A percentile compares a stretch with the other conserved stretches of the same genome.
Evolutionary conservation across 2,888 invertebrate genomes (phyloP).

Genomic region (Meandrusa payeni): DNA sequence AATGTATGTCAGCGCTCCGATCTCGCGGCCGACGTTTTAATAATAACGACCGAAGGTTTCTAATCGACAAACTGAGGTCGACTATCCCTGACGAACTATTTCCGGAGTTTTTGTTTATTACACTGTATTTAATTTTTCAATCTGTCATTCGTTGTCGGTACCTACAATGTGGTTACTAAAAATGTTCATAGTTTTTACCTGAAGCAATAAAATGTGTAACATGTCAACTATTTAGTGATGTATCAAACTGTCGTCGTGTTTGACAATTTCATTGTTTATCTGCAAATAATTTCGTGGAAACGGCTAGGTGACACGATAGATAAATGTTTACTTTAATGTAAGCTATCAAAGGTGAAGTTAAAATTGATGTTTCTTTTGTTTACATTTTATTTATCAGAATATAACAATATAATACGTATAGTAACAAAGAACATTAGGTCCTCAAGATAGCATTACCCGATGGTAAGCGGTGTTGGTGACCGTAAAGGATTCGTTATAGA

Average conservation of each 20-base stretch:
- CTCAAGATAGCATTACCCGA: no score
- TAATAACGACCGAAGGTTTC: constrained; percentile 72
- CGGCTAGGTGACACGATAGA: not conserved
- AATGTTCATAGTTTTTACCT: no score
- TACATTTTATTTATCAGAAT: no score
- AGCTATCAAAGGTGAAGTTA: not conserved
- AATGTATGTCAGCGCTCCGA: constrained; percentile 71
- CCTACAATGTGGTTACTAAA: no score
- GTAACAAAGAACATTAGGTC: no score
- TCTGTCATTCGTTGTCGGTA: no score
- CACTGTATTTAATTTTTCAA: constrained; percentile 5
- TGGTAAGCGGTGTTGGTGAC: no score
- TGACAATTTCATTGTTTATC: not conserved
- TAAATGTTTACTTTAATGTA: not conserved
- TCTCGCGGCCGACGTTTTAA: constrained; percentile 67
- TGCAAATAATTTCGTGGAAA: constrained; percentile 3
- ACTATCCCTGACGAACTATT: constrained; percentile 39
- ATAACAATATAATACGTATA: no score
- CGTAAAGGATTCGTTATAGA: no score
- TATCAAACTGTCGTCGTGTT: not conserved
- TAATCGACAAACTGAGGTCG: constrained; percentile 68
- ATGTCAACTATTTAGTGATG: no score
- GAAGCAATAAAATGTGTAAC: no score
- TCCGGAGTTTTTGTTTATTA: constrained; percentile 13
- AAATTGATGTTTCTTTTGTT: no score